These are phyloP conservation scores for Camelus dromedarius DNA, from an alignment of 2,113 vertebrate genomes.

Conservation along the genomic window DNA sequence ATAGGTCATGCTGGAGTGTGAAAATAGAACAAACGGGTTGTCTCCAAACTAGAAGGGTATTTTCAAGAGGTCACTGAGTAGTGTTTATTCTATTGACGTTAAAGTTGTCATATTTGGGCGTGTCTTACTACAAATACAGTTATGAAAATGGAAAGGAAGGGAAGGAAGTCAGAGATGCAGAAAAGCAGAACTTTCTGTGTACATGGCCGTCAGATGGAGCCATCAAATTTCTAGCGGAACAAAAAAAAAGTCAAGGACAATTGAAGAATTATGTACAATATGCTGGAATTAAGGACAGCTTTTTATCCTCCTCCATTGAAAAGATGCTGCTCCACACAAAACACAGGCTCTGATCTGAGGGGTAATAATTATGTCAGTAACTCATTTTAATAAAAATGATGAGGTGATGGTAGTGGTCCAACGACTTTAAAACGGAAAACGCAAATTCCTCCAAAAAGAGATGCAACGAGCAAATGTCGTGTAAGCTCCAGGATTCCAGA, in stretches of 20 bases:
- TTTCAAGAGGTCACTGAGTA: background rate
- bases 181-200: background rate
- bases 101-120: background rate
- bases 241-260: background rate
- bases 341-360: background rate
- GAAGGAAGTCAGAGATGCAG: background rate
- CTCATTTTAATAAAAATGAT: background rate
- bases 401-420: background rate
- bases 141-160: background rate
- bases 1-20: background rate
- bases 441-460: background rate
- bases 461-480: background rate
- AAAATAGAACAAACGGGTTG: background rate
- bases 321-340: background rate
- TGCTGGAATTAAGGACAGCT: background rate
- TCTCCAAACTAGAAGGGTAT: background rate
- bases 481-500: background rate
- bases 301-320: background rate
- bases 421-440: background rate
- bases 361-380: background rate
- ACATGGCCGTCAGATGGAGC: background rate
- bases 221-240: background rate
- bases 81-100: background rate
- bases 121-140: background rate
- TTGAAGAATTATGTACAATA: background rate